These are phyloP conservation scores for Pachyseris speciosa DNA, from an alignment of 64 coral and sea anemone genomes.

Conservation along the genomic window DNA sequence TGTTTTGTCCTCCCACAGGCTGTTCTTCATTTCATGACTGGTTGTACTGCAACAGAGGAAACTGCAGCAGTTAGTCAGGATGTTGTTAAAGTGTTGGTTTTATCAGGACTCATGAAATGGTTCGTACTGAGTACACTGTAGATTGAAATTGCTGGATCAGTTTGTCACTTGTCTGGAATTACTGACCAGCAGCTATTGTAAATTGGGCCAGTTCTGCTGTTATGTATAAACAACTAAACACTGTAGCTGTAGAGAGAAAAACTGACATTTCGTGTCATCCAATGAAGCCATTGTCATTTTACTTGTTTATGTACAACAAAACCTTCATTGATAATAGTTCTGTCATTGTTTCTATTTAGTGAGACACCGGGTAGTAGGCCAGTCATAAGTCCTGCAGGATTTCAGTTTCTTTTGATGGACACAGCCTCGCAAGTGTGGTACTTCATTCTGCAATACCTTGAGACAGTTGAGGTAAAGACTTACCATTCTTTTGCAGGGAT, in stretches of 20 bases:
- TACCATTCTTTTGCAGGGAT: too few relatives aligned
- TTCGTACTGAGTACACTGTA: constrained; percentile 55
- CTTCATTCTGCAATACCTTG: constrained; percentile 97
- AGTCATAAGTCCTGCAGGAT: constrained; percentile 95
- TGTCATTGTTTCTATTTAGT: constrained; percentile 49
- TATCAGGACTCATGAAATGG: constrained; percentile 98
- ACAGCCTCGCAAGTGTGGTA: constrained; percentile 98
- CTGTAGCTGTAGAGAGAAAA: too few relatives aligned
- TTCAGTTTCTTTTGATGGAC: constrained; percentile 98
- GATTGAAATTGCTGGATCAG: too few relatives aligned
- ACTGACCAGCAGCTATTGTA: too few relatives aligned
- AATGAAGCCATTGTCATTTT: too few relatives aligned
- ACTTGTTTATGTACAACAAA: too few relatives aligned
- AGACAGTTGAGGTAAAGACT: constrained; percentile 87
- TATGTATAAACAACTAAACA: too few relatives aligned
- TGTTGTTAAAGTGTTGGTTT: constrained; percentile 84
- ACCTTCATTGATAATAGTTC: too few relatives aligned
- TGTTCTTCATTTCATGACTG: constrained; percentile 98
- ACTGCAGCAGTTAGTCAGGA: constrained; percentile 83
- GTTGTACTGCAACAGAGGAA: constrained; percentile 67
- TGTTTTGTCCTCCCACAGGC: constrained; percentile 45
- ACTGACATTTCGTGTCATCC: too few relatives aligned
- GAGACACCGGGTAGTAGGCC: constrained; percentile 81
- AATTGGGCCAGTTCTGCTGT: too few relatives aligned
- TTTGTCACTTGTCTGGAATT: too few relatives aligned